phyloP scores from a whole-genome alignment of 2,888 invertebrate species.

The Andrena bucephala region DNA sequence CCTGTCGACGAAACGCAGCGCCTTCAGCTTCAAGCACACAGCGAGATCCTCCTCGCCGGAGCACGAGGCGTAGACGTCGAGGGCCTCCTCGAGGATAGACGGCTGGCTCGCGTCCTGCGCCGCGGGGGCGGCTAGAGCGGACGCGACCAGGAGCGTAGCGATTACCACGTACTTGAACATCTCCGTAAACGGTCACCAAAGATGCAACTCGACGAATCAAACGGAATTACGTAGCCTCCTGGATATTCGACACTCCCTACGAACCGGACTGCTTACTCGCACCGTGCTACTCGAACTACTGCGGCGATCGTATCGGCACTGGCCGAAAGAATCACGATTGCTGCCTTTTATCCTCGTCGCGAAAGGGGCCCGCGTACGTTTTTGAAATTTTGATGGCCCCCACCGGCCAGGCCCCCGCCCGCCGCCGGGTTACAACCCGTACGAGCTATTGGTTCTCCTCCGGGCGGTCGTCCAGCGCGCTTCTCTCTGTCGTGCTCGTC shows the following conservation, averaged over 20 bases:
- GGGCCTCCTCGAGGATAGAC: slow-evolving; percentile 81
- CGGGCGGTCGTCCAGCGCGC: slow-evolving; percentile 59
- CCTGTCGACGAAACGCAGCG: slow-evolving; percentile 91
- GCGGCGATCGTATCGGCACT: slow-evolving; percentile 84
- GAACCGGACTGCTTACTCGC: slow-evolving; percentile 24
- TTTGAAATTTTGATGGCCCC: slow-evolving; percentile 86
- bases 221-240: not conserved
- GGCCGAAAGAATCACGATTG: slow-evolving; percentile 84
- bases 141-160: slow-evolving; percentile 76
- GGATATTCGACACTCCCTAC: slow-evolving; percentile 32
- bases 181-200: slow-evolving; percentile 47
- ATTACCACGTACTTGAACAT: slow-evolving; percentile 82
- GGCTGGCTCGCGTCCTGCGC: slow-evolving; percentile 72
- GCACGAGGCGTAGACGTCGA: slow-evolving; percentile 86
- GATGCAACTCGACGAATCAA: not conserved
- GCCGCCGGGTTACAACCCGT: slow-evolving; percentile 68
- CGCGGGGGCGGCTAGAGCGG: slow-evolving; percentile 79
- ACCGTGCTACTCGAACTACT: slow-evolving; percentile 78
- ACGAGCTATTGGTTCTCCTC: slow-evolving; percentile 75
- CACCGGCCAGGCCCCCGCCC: slow-evolving; percentile 74
- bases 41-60: slow-evolving; percentile 88
- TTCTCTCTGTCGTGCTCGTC: slow-evolving; percentile 62
- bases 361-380: slow-evolving; percentile 85
- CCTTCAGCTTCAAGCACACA: slow-evolving; percentile 92
- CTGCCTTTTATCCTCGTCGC: slow-evolving; percentile 85